Conservation (phyloP, 2,113 vertebrate genomes). For the Malurus cyaneus region DNA sequence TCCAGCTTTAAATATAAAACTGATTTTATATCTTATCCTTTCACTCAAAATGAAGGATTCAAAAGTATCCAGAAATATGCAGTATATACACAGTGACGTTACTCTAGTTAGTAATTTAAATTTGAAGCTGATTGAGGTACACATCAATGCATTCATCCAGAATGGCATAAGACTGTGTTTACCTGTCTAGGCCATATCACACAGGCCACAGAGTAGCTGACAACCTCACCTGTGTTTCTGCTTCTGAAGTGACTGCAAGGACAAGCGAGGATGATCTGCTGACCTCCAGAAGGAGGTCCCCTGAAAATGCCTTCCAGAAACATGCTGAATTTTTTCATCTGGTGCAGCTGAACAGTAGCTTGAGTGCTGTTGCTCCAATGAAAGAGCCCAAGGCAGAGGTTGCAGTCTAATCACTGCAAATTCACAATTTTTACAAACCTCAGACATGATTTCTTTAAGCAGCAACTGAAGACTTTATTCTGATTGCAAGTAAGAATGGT, state of each 20-base stretch:
- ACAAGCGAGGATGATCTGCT: neutral
- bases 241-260: neutral
- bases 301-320: neutral
- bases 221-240: neutral
- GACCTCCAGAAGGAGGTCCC: neutral
- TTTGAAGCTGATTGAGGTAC: neutral
- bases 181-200: neutral
- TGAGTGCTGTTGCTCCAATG: neutral
- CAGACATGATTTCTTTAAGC: neutral
- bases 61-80: neutral
- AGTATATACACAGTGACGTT: neutral
- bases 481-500: neutral
- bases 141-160: neutral
- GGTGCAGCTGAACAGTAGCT: neutral
- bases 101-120: neutral
- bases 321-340: neutral
- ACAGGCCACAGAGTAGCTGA: neutral
- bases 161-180: neutral
- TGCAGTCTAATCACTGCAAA: neutral
- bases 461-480: neutral
- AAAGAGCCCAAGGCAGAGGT: rapidly evolving
- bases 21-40: neutral
- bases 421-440: neutral
- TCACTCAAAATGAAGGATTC: neutral
- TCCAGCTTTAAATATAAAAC: neutral